These are phyloP conservation scores for Listronotus bonariensis DNA, from an alignment of 1,140 invertebrate genomes.

Conservation along the genomic window DNA sequence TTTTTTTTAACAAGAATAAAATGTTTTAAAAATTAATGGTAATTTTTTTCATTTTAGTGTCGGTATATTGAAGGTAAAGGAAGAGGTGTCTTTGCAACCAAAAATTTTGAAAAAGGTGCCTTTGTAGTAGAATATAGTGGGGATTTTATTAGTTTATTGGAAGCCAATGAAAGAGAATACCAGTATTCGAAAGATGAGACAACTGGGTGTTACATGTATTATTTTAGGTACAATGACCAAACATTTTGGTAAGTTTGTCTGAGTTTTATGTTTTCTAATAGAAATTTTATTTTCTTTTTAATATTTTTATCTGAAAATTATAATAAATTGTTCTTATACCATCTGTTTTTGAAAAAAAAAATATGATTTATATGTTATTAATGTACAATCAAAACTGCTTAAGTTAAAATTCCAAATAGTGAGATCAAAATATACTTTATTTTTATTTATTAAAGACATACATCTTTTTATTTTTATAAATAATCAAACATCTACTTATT, in stretches of 20 bases:
- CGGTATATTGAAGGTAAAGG: slow-evolving; percentile 72
- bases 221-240: slow-evolving; percentile 89
- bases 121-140: slow-evolving; percentile 98
- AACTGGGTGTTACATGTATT: slow-evolving; percentile 99
- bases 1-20: too few relatives aligned
- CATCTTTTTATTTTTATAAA: too few relatives aligned
- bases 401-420: too few relatives aligned
- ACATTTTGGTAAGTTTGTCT: slow-evolving; percentile 94
- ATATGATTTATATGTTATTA: too few relatives aligned
- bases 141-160: slow-evolving; percentile 82
- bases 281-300: too few relatives aligned
- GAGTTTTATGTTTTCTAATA: slow-evolving; percentile 1
- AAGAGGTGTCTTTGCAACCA: slow-evolving; percentile 76
- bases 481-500: too few relatives aligned
- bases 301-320: neutral
- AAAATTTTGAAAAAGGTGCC: slow-evolving; percentile 80
- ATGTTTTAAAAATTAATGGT: too few relatives aligned
- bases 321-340: slow-evolving; percentile 8
- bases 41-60: slow-evolving; percentile 35
- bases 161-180: slow-evolving; percentile 82
- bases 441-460: too few relatives aligned
- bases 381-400: too few relatives aligned
- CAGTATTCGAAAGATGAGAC: slow-evolving; percentile 84
- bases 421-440: too few relatives aligned
- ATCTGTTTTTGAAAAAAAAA: too few relatives aligned